Evolutionary conservation across 2,888 invertebrate genomes (phyloP).

Genomic region (Pseudeuparius sepicola): DNA sequence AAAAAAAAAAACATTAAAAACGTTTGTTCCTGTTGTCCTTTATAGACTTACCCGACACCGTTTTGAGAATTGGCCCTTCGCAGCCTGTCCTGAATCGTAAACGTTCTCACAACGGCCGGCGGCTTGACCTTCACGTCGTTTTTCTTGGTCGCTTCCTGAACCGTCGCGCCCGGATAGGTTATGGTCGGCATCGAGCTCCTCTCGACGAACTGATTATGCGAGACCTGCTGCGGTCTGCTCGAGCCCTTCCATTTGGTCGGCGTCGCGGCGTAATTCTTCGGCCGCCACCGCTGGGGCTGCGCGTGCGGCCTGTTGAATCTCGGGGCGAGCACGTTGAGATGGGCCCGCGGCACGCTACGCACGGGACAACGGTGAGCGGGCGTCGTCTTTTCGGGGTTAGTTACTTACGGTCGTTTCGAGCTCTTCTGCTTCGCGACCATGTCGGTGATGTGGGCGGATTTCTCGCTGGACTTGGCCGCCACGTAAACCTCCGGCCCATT

Average conservation of each 20-base stretch:
- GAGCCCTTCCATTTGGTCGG: slow-evolving; percentile 24
- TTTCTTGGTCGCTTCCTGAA: slow-evolving; percentile 4
- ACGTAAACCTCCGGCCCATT: slow-evolving; percentile 45
- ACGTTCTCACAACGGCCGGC: slow-evolving; percentile 8
- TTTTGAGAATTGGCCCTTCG: too few species aligned
- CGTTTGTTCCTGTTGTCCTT: too few species aligned
- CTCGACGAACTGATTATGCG: slow-evolving; percentile 33
- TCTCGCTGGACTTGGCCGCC: slow-evolving; percentile 47
- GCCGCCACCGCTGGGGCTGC: slow-evolving; percentile 27
- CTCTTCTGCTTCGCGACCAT: slow-evolving; percentile 35
- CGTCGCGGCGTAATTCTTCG: slow-evolving; percentile 23
- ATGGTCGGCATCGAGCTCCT: too few species aligned
- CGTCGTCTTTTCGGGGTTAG: too few species aligned
- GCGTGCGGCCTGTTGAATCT: too few species aligned
- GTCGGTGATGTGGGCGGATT: slow-evolving; percentile 50
- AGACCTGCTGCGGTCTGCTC: slow-evolving; percentile 27
- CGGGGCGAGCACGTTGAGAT: too few species aligned
- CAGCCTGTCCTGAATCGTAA: too few species aligned
- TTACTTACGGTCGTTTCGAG: slow-evolving; percentile 19
- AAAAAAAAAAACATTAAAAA: too few species aligned
- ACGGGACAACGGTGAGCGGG: too few species aligned
- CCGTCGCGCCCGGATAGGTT: too few species aligned
- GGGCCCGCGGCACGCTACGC: too few species aligned
- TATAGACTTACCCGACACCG: too few species aligned
- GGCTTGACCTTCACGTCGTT: not conserved